Percentiles rank a stretch among this genome's conserved stretches.
phyloP scores from a whole-genome alignment of 2,888 invertebrate genomes.

The Himalopsyche kuldschensis region DNA sequence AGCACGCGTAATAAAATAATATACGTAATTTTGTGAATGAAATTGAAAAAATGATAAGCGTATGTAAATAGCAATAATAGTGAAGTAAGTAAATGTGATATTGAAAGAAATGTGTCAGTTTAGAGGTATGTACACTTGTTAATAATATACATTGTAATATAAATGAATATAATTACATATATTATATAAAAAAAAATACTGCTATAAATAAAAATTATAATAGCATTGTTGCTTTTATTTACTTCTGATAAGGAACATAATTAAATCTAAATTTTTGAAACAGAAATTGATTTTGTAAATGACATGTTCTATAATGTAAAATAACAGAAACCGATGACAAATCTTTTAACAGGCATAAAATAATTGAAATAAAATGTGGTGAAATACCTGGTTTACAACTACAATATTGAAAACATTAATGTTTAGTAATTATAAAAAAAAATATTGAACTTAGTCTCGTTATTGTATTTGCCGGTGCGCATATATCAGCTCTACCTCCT shows the following conservation, averaged over 20 bases:
- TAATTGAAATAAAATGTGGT: too few species aligned
- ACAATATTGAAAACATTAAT: too few species aligned
- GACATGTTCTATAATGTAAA: too few species aligned
- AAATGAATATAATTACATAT: neutral
- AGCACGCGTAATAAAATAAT: neutral
- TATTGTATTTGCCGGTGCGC: too few species aligned
- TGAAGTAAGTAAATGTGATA: slow-evolving; percentile 30
- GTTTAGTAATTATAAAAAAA: too few species aligned
- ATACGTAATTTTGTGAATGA: slow-evolving; percentile 12
- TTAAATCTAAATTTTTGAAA: too few species aligned
- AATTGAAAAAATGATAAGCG: slow-evolving; percentile 6
- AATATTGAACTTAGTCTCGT: too few species aligned
- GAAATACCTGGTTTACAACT: too few species aligned
- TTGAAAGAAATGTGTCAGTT: slow-evolving; percentile 10
- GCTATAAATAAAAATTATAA: neutral
- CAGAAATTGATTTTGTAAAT: too few species aligned
- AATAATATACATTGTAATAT: neutral
- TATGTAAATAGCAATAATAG: slow-evolving; percentile 32
- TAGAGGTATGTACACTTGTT: slow-evolving; percentile 5
- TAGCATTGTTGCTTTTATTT: neutral
- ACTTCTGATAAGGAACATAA: neutral
- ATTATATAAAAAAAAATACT: neutral
- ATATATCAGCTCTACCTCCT: too few species aligned
- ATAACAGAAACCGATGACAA: too few species aligned
- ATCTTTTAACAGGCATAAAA: too few species aligned